Percentiles rank a stretch among this genome's conserved stretches.
Conservation (phyloP, 2,888 invertebrate genomes). For the Quadroppia sp. region DNA sequence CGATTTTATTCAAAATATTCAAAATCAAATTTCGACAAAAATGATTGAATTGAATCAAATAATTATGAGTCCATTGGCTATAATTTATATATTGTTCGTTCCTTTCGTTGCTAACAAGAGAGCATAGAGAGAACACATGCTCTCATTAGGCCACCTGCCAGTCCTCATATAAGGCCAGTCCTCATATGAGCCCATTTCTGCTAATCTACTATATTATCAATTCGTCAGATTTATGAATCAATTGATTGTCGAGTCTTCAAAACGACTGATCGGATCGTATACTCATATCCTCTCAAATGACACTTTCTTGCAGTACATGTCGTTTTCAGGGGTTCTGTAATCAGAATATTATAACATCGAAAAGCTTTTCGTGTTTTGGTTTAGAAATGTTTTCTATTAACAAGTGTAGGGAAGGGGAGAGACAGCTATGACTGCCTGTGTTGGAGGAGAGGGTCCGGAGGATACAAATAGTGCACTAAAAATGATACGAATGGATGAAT, state of each 20-base stretch:
- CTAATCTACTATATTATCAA: slow-evolving; percentile 19
- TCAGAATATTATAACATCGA: slow-evolving; percentile 25
- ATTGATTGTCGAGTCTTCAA: slow-evolving; percentile 24
- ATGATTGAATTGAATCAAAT: background rate
- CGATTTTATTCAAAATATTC: background rate
- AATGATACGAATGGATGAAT: slow-evolving; percentile 23
- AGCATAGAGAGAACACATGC: slow-evolving; percentile 8
- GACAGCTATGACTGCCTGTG: background rate
- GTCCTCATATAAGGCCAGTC: no score
- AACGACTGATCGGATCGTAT: slow-evolving; percentile 14
- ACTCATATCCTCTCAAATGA: slow-evolving; percentile 26
- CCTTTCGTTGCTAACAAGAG: slow-evolving; percentile 5
- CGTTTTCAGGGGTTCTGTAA: slow-evolving; percentile 17
- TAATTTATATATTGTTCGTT: slow-evolving; percentile 2
- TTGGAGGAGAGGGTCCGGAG: background rate
- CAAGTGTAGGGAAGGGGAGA: slow-evolving; percentile 2
- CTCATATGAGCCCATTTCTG: background rate
- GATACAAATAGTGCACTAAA: background rate
- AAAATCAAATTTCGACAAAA: background rate
- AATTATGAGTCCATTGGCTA: background rate
- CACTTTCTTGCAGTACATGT: slow-evolving; percentile 36
- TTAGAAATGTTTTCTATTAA: slow-evolving; percentile 35
- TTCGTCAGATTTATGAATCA: slow-evolving; percentile 20
- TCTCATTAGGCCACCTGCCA: slow-evolving; percentile 35
- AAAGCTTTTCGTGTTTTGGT: slow-evolving; percentile 28